Percentiles rank a stretch among this genome's conserved stretches.
Evolutionary conservation across 2,888 invertebrate species (phyloP).

Genomic region (Spicauda simplicius): DNA sequence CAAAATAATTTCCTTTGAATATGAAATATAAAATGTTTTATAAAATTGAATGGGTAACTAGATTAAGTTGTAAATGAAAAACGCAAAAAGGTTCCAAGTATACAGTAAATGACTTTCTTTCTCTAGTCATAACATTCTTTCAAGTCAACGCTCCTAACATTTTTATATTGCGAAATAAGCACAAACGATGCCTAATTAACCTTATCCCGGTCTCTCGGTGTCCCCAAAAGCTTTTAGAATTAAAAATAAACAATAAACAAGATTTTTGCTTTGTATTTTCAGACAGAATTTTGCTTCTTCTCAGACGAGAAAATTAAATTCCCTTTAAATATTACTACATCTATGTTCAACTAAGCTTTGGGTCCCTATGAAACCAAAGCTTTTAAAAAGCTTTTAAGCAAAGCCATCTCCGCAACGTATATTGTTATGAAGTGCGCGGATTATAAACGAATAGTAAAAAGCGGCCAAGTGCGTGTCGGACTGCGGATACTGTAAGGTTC

Average conservation of each 20-base stretch:
- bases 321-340: constrained; percentile 28
- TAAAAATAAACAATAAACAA: constrained; percentile 37
- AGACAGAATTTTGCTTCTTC: constrained; percentile 16
- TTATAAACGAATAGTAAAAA: constrained; percentile 7
- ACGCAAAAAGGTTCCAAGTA: constrained; percentile 13
- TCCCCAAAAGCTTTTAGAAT: constrained; percentile 35
- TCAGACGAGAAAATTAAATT: constrained; percentile 20
- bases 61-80: constrained; percentile 4
- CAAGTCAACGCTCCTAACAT: constrained; percentile 27
- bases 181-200: constrained; percentile 36
- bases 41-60: neutral
- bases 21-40: neutral
- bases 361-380: constrained; percentile 28
- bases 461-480: neutral
- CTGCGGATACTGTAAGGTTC: too few relatives aligned
- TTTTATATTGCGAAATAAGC: constrained; percentile 32
- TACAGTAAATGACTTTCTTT: constrained; percentile 20
- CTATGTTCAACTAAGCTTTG: constrained; percentile 31
- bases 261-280: constrained; percentile 31
- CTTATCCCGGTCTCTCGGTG: constrained; percentile 30
- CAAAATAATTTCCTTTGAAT: too few relatives aligned
- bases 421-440: constrained; percentile 20
- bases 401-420: constrained; percentile 16
- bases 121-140: constrained; percentile 21
- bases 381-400: constrained; percentile 37